Conservation (phyloP, 2,888 invertebrate genomes). For the Merodon equestris region DNA sequence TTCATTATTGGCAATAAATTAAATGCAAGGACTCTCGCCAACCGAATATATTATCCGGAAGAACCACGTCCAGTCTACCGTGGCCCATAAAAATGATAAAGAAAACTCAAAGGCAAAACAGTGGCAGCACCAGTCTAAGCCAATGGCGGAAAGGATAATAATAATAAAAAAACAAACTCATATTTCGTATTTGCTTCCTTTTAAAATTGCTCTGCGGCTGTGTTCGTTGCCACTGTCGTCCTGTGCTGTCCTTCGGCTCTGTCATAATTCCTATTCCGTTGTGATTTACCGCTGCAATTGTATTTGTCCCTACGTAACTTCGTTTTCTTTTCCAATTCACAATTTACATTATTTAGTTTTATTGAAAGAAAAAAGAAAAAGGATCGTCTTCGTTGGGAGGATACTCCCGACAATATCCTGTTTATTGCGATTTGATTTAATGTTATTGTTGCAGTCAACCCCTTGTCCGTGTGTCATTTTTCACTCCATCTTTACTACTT, state of each 20-base stretch:
- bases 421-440: constrained; percentile 68
- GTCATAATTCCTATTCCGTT: constrained; percentile 42
- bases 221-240: not conserved
- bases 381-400: constrained; percentile 31
- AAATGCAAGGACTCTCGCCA: constrained; percentile 42
- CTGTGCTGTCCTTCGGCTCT: constrained; percentile 41
- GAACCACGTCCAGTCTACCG: constrained; percentile 49
- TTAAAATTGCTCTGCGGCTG: constrained; percentile 27
- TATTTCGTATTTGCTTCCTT: constrained; percentile 27
- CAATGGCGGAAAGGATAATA: too few relatives aligned
- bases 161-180: constrained; percentile 9
- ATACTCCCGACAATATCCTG: constrained; percentile 61
- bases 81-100: constrained; percentile 43
- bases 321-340: constrained; percentile 25
- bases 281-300: constrained; percentile 62
- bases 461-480: constrained; percentile 56
- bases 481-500: constrained; percentile 50
- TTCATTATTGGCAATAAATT: constrained; percentile 65
- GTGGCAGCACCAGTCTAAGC: too few relatives aligned
- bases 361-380: constrained; percentile 37
- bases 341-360: constrained; percentile 62
- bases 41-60: constrained; percentile 40
- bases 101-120: constrained; percentile 1
- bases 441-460: constrained; percentile 61
- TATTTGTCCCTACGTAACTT: constrained; percentile 41